phyloP scores from a whole-genome alignment of 2,888 invertebrate species.

The Andrena hattorfiana region DNA sequence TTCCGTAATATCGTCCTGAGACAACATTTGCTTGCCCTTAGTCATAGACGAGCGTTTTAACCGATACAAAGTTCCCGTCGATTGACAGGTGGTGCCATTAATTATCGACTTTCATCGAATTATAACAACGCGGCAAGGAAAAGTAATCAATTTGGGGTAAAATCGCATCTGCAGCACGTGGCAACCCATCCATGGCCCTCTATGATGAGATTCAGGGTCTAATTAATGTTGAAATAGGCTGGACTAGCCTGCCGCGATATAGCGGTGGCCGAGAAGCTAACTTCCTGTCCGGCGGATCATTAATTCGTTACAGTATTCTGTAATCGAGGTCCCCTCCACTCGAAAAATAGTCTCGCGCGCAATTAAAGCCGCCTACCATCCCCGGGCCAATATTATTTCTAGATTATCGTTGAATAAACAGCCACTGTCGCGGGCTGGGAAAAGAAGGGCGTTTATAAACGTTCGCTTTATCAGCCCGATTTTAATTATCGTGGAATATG shows the following conservation, averaged over 20 bases:
- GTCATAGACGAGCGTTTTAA: too few relatives aligned
- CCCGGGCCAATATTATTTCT: slow-evolving; percentile 22
- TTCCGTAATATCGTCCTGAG: neutral
- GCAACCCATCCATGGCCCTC: slow-evolving; percentile 21
- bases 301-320: slow-evolving; percentile 44
- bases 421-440: neutral
- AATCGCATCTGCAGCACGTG: slow-evolving; percentile 21
- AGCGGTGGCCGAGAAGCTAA: slow-evolving; percentile 22
- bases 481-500: slow-evolving; percentile 57
- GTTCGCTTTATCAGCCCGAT: slow-evolving; percentile 40
- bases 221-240: slow-evolving; percentile 66
- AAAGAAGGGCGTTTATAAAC: slow-evolving; percentile 24
- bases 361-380: slow-evolving; percentile 39
- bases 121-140: slow-evolving; percentile 17
- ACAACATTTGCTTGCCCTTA: neutral
- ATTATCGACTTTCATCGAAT: too few relatives aligned
- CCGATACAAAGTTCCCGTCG: neutral
- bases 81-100: too few relatives aligned
- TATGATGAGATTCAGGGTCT: slow-evolving; percentile 45
- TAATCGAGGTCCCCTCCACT: neutral
- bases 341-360: slow-evolving; percentile 20
- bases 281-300: slow-evolving; percentile 23
- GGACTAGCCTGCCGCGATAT: slow-evolving; percentile 15
- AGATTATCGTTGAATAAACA: slow-evolving; percentile 33
- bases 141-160: slow-evolving; percentile 56